A percentile compares a stretch with the other conserved stretches of the same genome.
phyloP scores from a whole-genome alignment of 2,113 vertebrate genomes.

The Dicentrarchus labrax region DNA sequence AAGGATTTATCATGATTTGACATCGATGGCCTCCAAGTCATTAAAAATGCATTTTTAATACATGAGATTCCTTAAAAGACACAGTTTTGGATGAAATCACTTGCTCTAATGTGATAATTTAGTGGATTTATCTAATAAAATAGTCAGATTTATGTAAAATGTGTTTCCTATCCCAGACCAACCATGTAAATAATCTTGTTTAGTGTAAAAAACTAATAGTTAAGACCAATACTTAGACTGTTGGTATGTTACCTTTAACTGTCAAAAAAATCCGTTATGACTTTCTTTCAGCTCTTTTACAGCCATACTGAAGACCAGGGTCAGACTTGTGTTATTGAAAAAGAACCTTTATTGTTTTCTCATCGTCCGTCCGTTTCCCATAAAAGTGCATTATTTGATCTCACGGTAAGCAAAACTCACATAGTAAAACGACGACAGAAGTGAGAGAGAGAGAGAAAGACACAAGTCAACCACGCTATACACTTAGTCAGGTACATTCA shows the following conservation, averaged over 20 bases:
- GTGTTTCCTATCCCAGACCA: background rate
- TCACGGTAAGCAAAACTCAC: constrained; percentile 80
- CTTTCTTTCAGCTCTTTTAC: background rate
- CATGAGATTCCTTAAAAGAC: background rate
- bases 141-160: background rate
- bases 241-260: background rate
- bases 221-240: background rate
- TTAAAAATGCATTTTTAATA: background rate
- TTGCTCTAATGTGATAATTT: background rate
- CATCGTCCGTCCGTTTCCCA: constrained; percentile 80
- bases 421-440: constrained; percentile 77
- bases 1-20: background rate
- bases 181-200: background rate
- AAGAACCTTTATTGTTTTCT: constrained; percentile 86
- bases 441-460: constrained; percentile 74
- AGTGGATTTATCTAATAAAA: background rate
- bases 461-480: constrained; percentile 74
- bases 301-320: constrained; percentile 31
- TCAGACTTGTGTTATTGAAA: constrained; percentile 79
- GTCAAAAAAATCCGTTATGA: background rate
- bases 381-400: constrained; percentile 85
- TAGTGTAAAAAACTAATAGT: background rate
- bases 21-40: background rate
- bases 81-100: background rate
- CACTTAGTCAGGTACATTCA: constrained; percentile 80